phyloP scores from a whole-genome alignment of 2,888 invertebrate species.

The Ypsolopha scabrella region DNA sequence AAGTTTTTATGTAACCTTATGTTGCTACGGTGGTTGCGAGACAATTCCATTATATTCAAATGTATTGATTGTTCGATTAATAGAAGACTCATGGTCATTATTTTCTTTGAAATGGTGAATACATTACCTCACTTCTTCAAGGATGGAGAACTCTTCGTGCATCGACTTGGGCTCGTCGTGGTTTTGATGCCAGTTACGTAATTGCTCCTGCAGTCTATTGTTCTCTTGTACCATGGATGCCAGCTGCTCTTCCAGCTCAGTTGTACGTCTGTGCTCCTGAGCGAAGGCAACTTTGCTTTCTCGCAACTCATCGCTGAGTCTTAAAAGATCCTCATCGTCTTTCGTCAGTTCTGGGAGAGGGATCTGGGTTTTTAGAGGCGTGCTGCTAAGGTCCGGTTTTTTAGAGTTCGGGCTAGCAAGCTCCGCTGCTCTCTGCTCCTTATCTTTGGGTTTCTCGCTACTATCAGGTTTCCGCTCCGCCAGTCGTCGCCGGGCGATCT shows the following conservation, averaged over 20 bases:
- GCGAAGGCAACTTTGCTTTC: conserved; percentile 76
- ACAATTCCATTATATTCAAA: neutral
- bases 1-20: neutral
- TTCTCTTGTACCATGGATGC: conserved; percentile 79
- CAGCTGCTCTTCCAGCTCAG: conserved; percentile 83
- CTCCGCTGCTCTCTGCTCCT: conserved; percentile 30
- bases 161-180: conserved; percentile 85
- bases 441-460: conserved; percentile 55
- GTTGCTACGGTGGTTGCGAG: neutral
- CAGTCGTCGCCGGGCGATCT: conserved; percentile 65
- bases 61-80: neutral
- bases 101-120: conserved; percentile 3
- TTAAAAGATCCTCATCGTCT: conserved; percentile 63
- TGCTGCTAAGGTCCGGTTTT: conserved; percentile 36
- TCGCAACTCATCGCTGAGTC: conserved; percentile 77
- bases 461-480: conserved; percentile 63
- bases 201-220: conserved; percentile 76
- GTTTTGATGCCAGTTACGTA: conserved; percentile 72
- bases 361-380: conserved; percentile 39
- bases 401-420: conserved; percentile 27
- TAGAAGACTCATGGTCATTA: neutral
- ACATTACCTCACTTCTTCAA: conserved; percentile 87
- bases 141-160: conserved; percentile 85
- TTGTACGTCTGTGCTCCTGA: conserved; percentile 78
- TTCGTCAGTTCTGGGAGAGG: conserved; percentile 63